Evolutionary conservation across 2,113 vertebrate genomes (phyloP).

Genomic region (Paratilapia polleni): DNA sequence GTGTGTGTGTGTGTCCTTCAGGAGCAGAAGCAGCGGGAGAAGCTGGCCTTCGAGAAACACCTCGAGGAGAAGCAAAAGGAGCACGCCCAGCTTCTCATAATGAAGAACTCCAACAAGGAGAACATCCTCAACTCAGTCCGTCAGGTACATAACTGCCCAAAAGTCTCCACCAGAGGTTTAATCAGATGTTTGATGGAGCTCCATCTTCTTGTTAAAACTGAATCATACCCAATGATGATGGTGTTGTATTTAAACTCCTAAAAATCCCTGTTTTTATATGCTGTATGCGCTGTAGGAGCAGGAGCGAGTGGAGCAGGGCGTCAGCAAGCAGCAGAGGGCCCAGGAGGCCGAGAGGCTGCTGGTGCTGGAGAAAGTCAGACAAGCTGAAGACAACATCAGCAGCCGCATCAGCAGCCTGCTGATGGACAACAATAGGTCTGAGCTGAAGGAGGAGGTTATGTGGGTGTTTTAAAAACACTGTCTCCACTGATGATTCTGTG

Average conservation of each 20-base stretch:
- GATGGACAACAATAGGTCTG: constrained; percentile 87
- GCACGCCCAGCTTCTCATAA: constrained; percentile 86
- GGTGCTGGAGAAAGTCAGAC: constrained; percentile 85
- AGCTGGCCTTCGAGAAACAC: constrained; percentile 89
- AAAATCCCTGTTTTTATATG: background rate
- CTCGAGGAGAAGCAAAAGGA: constrained; percentile 86
- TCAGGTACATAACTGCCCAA: constrained; percentile 76
- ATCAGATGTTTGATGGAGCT: background rate
- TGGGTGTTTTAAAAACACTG: background rate
- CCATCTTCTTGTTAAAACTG: background rate
- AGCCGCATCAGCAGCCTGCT: constrained; percentile 86
- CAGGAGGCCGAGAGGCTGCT: constrained; percentile 85
- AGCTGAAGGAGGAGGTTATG: background rate
- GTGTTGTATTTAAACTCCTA: background rate
- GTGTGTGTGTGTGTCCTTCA: constrained; percentile 47
- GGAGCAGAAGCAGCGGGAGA: constrained; percentile 89
- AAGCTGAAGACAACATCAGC: constrained; percentile 82
- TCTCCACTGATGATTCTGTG: background rate
- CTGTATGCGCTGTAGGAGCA: constrained; percentile 82
- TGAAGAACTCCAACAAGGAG: constrained; percentile 85
- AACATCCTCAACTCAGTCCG: constrained; percentile 89
- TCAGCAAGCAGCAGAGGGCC: constrained; percentile 84
- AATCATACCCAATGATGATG: background rate
- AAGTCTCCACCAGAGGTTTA: too few species aligned
- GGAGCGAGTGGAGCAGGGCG: constrained; percentile 84